Base-by-base conservation (phyloP, 35 echinoderm and acorn worm genomes). In the Hemicentrotus pulcherrimus region DNA sequence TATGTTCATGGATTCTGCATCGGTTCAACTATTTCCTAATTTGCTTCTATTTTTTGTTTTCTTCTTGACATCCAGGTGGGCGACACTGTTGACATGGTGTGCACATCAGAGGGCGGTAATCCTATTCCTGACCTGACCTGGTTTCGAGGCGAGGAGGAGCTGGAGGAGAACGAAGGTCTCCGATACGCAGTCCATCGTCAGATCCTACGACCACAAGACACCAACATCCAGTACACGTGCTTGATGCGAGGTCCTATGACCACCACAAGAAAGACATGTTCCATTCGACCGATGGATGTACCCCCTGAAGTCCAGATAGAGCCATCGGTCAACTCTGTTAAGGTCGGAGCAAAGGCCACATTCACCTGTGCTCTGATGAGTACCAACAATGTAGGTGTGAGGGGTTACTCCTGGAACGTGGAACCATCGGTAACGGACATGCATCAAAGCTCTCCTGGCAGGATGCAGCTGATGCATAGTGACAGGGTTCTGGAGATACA, bases 81-180 rank as follows among this genome's bases (percentile, higher is more conserved):
- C 10, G 91, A 93, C 41, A 47, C 41, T 3, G 91, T 93, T 47
- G 91, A 93, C 91, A 13, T 93, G 91, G 46, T 93, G 16, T 93
- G 91, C 48, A 93, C 46, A n/a, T 31, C 91, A 22, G 48, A 93
- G 48, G 91, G 46, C 91, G 91, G 91, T 16, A 93, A 93, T 58
- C 91, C 91, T 5, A 28, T 50, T 31, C 91, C 91, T 15, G 91
- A 93, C 46, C 91, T 93, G 47, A 93, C 91, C 9, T 93, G 91
- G 91, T 93, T 93, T 31, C 91, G 91, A n/a, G 91, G 91, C 3
- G 91, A 93, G 48, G 91, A 93, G 46, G 91, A 93, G 48, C 46
- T 93, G 15, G 91, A 93, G 91, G 91, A 93, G 30, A 93, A 93
- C 48, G 91, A 93, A 1, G 48, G 48, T 47, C n/a, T 32, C 19